These are phyloP conservation scores for Sebastes schlegelii DNA, from an alignment of 2,113 vertebrate genomes.

Conservation along the genomic window DNA sequence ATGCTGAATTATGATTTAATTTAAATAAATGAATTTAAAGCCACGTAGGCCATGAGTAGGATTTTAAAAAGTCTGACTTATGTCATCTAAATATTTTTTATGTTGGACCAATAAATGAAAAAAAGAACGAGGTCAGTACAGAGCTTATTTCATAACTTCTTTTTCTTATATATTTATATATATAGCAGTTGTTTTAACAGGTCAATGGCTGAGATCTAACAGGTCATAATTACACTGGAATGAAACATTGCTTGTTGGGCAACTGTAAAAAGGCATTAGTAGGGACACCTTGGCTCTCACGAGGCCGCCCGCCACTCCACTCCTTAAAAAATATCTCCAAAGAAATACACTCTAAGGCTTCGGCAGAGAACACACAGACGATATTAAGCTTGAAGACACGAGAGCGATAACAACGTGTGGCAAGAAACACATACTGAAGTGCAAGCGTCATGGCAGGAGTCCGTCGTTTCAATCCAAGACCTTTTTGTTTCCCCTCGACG, in stretches of 20 bases:
- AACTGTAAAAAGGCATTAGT: constrained; percentile 68
- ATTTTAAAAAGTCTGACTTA: background rate
- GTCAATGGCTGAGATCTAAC: constrained; percentile 65
- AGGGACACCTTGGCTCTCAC: constrained; percentile 55
- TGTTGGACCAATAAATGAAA: background rate
- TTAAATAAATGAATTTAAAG: background rate
- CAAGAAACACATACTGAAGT: constrained; percentile 58
- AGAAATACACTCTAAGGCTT: constrained; percentile 72
- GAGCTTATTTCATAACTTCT: constrained; percentile 53
- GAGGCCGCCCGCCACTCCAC: constrained; percentile 21
- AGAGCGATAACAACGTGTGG: constrained; percentile 48
- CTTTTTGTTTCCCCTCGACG: background rate
- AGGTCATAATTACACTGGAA: constrained; percentile 70
- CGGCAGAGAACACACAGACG: constrained; percentile 67
- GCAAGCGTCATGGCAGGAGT: constrained; percentile 59
- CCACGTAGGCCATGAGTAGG: no score
- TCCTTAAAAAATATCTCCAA: constrained; percentile 63
- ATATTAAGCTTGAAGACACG: constrained; percentile 66
- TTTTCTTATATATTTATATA: constrained; percentile 71
- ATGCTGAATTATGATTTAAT: background rate
- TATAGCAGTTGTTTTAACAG: constrained; percentile 65
- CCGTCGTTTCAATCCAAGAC: constrained; percentile 14
- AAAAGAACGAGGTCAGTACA: constrained; percentile 37
- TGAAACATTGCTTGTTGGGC: constrained; percentile 59
- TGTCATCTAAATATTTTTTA: constrained; percentile 6